Conservation (phyloP, 2,113 vertebrate species). For the Podilymbus podiceps region DNA sequence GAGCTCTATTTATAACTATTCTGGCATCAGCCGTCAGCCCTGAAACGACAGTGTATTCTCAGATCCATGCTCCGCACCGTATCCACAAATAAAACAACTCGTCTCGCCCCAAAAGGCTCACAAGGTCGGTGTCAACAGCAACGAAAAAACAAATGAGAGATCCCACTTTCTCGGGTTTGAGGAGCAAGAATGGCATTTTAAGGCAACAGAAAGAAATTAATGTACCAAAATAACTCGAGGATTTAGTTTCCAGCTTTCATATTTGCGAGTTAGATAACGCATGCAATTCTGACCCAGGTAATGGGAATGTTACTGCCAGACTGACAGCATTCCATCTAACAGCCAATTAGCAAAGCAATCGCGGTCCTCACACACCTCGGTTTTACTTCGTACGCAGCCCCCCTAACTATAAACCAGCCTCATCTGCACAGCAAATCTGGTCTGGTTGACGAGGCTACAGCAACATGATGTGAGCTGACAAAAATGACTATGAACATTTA, state of each 20-base stretch:
- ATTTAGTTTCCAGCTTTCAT: not conserved
- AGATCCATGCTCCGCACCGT: rapidly evolving
- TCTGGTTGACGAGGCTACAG: not conserved
- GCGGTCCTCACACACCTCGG: rapidly evolving
- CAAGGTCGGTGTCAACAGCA: not conserved
- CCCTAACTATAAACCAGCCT: not conserved
- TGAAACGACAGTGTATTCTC: not conserved
- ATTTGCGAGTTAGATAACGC: not conserved
- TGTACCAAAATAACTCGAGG: not conserved
- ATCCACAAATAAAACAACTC: not conserved
- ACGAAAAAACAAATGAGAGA: not conserved
- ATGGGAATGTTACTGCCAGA: not conserved
- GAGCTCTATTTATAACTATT: conserved; percentile 86
- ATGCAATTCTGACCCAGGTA: not conserved
- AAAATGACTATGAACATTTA: not conserved
- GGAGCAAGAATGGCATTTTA: not conserved
- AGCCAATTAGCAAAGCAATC: not conserved
- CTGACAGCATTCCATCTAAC: not conserved
- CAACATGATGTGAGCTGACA: not conserved
- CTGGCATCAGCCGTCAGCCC: conserved; percentile 87
- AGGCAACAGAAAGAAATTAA: not conserved
- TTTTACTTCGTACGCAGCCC: not conserved
- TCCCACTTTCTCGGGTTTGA: not conserved
- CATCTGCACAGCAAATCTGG: not conserved
- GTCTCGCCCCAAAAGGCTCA: not conserved